Evolutionary conservation across 2,113 vertebrate species (phyloP), one percentile per base, ranked within the genome.

Genomic region (Notiomystis cincta): DNA sequence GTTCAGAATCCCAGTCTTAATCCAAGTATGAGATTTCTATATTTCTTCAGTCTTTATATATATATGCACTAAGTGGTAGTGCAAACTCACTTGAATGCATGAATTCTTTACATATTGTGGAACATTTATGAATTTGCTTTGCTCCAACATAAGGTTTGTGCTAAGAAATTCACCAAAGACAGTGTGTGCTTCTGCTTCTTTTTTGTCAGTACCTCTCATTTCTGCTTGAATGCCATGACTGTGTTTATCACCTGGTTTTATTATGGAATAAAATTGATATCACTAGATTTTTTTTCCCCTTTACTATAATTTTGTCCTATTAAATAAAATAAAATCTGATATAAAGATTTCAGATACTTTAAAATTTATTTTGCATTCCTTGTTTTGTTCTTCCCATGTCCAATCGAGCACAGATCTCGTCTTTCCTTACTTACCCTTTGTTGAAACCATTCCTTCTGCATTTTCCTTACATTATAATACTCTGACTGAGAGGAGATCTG

Each of bases 321-420:
- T 47, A 78, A 72, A 40, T 7, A n/a, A 87, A 89, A 66, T 38
- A 56, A 37, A 10, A 3, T 10, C 38, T 23, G 8, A 35, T 71
- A 47, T 33, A 38, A 57, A 81, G 50, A 62, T 54, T 65, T 66
- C 6, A 22, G 18, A 57, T 20, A 38, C 2, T 53, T 73, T 15
- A 28, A 33, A 80, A 54, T 40, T 15, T 42, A 7, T 28, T 80
- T 83, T 90, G 14, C 2, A 20, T 70, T 90, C 6, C 11, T 62
- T 53, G 22, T 76, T 82, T 87, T 70, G 16, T 69, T 73, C 21
- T 78, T 2, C 4, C 7, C 27, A 4, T 38, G 18, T 82, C 19
- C 11, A 44, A 2, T 15, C 0, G 0, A n/a, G 60, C 3, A 38
- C 5, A 69, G 27, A 61, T 33, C 6, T 92, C 21, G 47, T 33